Evolutionary conservation across 2,797 vertebrate species (phyloP), one percentile per base, ranked within the genome.

Genomic region (Loriculus beryllinus): DNA sequence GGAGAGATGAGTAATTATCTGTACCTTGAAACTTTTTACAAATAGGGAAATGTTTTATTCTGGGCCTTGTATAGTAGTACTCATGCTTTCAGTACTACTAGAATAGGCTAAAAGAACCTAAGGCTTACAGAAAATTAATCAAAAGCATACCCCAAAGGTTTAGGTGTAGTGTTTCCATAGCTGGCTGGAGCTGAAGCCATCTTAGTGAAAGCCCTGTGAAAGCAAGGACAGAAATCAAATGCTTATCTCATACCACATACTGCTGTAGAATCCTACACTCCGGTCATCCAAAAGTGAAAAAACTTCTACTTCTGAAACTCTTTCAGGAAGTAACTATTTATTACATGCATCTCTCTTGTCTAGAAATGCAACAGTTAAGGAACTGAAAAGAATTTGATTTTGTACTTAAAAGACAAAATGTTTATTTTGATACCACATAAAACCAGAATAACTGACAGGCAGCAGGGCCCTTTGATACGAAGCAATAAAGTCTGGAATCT

Each of bases 121-220:
- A 74, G 22, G 20, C 31, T 78, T 75, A 72, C 20, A 80, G 43
- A 89, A 85, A 62, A 87, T 47, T n/a, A 47, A 90, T 40, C 35
- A 92, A 94, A 92, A 90, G 80, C 98, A 97, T 96, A 99, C 99
- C 99, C 99, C 98, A 99, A 98, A 47, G 99, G 98, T 96, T 99
- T 99, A 64, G 99, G 97, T 1, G 99, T 98, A 88, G 98, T 97
- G 92, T 97, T 99, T 83, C 99, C 98, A 59, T 99, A 99, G 98
- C 98, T 99, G 65, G 99, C 93, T 28, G 99, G 99, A 86, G 98
- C 96, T 79, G 99, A 98, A 80, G 99, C 99, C 98, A 99, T 99
- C 97, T 99, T 99, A 87, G 99, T 98, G 96, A 99, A 99, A 54
- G 99, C 99, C 96, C 99, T 99, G 86, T 82, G 40, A 97, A 97